Conservation (phyloP, 2,113 vertebrate genomes). For the Bambusicola thoracicus region DNA sequence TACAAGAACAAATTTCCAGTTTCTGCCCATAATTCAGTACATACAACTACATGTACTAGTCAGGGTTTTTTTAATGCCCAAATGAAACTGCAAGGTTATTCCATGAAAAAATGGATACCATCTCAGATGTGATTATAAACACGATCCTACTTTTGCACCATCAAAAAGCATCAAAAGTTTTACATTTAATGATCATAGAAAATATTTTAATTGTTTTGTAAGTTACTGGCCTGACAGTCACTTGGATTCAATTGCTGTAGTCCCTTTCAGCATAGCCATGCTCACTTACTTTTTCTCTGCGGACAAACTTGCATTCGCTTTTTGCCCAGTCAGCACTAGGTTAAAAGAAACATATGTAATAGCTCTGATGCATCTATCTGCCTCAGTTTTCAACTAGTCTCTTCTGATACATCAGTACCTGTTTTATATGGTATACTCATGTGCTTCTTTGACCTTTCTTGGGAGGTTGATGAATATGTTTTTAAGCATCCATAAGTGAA, state of each 20-base stretch:
- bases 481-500: slow-evolving; percentile 80
- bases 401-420: slow-evolving; percentile 31
- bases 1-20: neutral
- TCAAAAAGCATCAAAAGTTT: neutral
- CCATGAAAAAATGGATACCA: neutral
- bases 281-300: neutral
- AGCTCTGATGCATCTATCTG: neutral
- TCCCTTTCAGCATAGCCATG: neutral
- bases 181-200: neutral
- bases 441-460: slow-evolving; percentile 72
- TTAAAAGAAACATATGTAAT: neutral
- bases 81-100: neutral
- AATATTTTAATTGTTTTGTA: neutral
- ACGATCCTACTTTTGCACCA: rapidly evolving
- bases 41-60: neutral
- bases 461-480: slow-evolving; percentile 70
- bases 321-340: neutral
- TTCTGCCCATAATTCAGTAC: neutral
- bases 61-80: neutral
- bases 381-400: neutral
- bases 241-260: neutral
- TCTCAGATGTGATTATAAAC: neutral
- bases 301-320: neutral
- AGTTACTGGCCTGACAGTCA: neutral
- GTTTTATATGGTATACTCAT: slow-evolving; percentile 30